Evolutionary conservation across 2,797 vertebrate species (phyloP).

Genomic region (Monodelphis domestica): DNA sequence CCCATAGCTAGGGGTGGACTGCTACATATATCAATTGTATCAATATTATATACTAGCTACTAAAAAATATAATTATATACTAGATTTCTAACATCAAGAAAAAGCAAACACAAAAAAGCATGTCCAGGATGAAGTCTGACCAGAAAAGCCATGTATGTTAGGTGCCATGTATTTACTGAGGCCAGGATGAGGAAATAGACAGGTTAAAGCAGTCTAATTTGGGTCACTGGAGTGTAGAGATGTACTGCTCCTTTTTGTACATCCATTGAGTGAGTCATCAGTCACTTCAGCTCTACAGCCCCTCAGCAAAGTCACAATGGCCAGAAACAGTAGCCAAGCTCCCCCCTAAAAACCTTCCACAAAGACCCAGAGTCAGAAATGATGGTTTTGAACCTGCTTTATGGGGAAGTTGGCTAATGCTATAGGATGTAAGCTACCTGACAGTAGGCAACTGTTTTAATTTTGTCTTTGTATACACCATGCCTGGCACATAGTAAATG

Average conservation of each 20-base stretch:
- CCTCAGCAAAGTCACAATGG: background rate
- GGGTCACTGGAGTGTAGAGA: too few relatives aligned
- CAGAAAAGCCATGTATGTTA: background rate
- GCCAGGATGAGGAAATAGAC: background rate
- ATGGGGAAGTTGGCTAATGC: background rate
- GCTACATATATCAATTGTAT: too few relatives aligned
- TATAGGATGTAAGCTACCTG: background rate
- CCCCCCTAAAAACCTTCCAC: background rate
- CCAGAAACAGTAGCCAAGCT: background rate
- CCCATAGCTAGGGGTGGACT: too few relatives aligned
- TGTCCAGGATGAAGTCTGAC: background rate
- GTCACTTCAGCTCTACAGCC: background rate
- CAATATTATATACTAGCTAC: too few relatives aligned
- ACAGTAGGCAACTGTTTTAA: background rate
- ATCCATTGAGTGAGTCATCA: background rate
- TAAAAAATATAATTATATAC: too few relatives aligned
- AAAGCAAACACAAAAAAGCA: background rate
- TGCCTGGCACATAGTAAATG: background rate
- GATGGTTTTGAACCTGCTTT: background rate
- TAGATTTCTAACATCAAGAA: background rate
- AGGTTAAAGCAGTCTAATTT: background rate
- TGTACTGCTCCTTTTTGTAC: background rate
- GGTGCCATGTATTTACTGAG: background rate
- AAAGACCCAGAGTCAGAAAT: background rate
- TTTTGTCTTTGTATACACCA: background rate